Conservation (phyloP, 2,888 invertebrate genomes). For the Temnothorax rugatulus region DNA sequence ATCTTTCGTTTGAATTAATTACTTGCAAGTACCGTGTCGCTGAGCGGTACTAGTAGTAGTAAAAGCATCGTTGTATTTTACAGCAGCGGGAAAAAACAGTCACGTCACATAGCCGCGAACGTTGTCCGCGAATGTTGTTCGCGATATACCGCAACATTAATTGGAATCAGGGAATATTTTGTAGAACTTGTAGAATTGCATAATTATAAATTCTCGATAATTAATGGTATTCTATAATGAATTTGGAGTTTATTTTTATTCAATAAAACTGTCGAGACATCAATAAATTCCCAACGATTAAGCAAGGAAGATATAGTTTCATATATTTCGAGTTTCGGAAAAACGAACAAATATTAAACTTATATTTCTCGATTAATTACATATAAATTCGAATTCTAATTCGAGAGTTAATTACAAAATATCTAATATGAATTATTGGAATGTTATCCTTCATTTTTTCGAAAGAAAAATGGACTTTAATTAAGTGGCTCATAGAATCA, state of each 20-base stretch:
- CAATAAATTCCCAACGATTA: not conserved
- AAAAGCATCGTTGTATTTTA: not conserved
- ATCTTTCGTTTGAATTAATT: conserved; percentile 31
- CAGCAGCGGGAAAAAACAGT: conserved; percentile 6
- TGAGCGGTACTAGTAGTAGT: not conserved
- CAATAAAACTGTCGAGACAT: not conserved
- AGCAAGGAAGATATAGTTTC: not conserved
- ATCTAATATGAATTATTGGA: not conserved
- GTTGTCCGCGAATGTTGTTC: not conserved
- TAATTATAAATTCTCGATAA: not conserved
- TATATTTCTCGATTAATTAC: not conserved
- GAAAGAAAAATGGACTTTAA: not conserved
- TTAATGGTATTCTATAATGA: not conserved
- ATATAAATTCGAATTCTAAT: not conserved
- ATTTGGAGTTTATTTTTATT: not conserved
- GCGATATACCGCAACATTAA: not conserved
- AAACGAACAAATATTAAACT: not conserved
- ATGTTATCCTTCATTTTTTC: not conserved
- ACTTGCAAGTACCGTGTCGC: not conserved
- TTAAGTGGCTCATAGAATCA: not conserved
- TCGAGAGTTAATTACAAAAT: not conserved
- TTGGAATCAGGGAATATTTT: not conserved
- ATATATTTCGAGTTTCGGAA: not conserved
- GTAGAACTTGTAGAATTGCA: not conserved
- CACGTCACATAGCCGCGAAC: not conserved